Conservation (phyloP, 1,140 invertebrate genomes). For the Penaeus vannamei region DNA sequence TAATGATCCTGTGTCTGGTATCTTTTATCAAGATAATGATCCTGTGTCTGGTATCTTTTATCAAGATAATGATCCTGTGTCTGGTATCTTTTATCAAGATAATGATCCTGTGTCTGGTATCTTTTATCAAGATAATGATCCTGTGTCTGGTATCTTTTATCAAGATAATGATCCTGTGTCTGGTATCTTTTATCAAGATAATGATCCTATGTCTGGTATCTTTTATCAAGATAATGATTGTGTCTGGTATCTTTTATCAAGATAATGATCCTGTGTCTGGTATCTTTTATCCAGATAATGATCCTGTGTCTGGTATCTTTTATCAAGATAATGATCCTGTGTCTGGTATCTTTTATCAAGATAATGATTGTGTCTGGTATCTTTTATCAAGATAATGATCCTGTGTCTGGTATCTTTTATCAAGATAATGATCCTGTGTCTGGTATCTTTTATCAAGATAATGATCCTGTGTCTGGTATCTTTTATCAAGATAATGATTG, state of each 20-base stretch:
- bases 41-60: too few species aligned
- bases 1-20: neutral
- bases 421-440: neutral
- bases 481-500: too few species aligned
- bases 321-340: neutral
- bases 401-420: too few species aligned
- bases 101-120: neutral
- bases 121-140: neutral
- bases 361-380: too few species aligned
- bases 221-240: too few species aligned
- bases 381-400: constrained; percentile 13
- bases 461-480: neutral
- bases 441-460: neutral
- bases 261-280: neutral
- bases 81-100: neutral
- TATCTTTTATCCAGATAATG: neutral
- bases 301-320: too few species aligned
- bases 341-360: too few species aligned
- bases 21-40: neutral
- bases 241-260: too few species aligned
- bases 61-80: neutral
- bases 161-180: neutral
- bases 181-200: neutral
- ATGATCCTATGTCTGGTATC: neutral
- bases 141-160: too few species aligned